Conservation (phyloP, 2,888 invertebrate species). For the Lasiommata megera region DNA sequence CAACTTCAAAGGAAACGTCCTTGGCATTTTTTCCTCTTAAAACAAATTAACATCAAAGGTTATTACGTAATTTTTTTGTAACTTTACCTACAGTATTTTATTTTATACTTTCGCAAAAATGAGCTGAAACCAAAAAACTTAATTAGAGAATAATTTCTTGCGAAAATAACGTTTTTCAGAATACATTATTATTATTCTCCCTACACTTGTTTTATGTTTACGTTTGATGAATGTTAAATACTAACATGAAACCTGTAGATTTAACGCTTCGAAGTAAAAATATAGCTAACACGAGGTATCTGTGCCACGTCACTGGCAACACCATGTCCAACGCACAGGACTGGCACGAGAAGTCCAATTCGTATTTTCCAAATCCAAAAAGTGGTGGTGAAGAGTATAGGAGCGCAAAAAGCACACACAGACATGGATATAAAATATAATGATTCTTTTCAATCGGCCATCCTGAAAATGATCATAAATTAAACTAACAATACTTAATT, state of each 20-base stretch:
- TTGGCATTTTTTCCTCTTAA: no score
- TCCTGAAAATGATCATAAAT: slow-evolving; percentile 47
- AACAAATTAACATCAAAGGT: no score
- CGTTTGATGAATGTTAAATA: slow-evolving; percentile 26
- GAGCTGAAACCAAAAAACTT: no score
- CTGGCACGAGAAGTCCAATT: slow-evolving; percentile 63
- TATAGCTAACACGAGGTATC: slow-evolving; percentile 49
- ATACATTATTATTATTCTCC: no score
- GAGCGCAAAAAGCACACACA: slow-evolving; percentile 55
- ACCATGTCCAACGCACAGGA: slow-evolving; percentile 65
- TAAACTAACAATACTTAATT: background rate
- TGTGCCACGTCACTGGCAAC: slow-evolving; percentile 50
- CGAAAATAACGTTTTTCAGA: no score
- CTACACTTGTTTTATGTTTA: no score
- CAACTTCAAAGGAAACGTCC: no score
- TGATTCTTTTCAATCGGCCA: slow-evolving; percentile 56
- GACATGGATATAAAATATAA: slow-evolving; percentile 51
- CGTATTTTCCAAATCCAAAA: slow-evolving; percentile 61
- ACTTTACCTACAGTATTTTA: no score
- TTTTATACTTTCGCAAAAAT: no score
- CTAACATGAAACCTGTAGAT: slow-evolving; percentile 65
- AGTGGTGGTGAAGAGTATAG: slow-evolving; percentile 61
- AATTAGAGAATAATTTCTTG: no score
- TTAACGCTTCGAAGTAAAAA: slow-evolving; percentile 62
- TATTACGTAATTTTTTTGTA: no score